Evolutionary conservation across 1,140 invertebrate species (phyloP), one percentile per base, ranked within the genome.

Genomic region (Lepidostoma basale): DNA sequence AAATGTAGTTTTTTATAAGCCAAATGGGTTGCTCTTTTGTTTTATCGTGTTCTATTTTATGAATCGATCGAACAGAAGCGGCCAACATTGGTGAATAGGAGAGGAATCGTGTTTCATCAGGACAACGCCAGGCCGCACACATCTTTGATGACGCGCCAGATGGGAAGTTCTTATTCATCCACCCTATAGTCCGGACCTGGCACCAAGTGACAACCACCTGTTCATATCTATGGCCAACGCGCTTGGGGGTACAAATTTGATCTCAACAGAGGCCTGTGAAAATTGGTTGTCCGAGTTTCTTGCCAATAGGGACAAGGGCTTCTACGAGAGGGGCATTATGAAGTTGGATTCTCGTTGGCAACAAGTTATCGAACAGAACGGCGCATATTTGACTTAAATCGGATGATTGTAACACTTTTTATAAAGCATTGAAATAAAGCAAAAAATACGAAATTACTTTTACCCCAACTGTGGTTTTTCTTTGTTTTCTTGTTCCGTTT

Each of bases 111-210:
- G 42, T 45, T 45, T 45, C 42, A 45, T 14, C 42, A 45, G 42
- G 42, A 45, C 42, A 45, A 45, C 42, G 42, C 42, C 42, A 45
- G 42, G 42, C 42, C 42, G 42, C 42, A 45, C 42, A 45, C 42
- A 45, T 45, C 42, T 45, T 45, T 16, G 42, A 45, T 45, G 42
- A 45, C 12, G 42, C 42, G 42, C 42, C 42, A 45, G 42, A 45
- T n/a, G n/a, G n/a, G n/a, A n/a, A n/a, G n/a, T n/a, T n/a, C n/a
- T n/a, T n/a, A n/a, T n/a, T n/a, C n/a, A n/a, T n/a, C n/a, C n/a
- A n/a, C n/a, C n/a, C n/a, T n/a, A n/a, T n/a, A n/a, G n/a, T n/a
- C n/a, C n/a, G n/a, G n/a, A n/a, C n/a, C n/a, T n/a, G 47, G 42
- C 42, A 45, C 42, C 42, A 18, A 45, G 42, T 52, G 20, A 52